Base-by-base conservation (phyloP, 2,888 invertebrate genomes). In the Lasioglossum oenotherae region DNA sequence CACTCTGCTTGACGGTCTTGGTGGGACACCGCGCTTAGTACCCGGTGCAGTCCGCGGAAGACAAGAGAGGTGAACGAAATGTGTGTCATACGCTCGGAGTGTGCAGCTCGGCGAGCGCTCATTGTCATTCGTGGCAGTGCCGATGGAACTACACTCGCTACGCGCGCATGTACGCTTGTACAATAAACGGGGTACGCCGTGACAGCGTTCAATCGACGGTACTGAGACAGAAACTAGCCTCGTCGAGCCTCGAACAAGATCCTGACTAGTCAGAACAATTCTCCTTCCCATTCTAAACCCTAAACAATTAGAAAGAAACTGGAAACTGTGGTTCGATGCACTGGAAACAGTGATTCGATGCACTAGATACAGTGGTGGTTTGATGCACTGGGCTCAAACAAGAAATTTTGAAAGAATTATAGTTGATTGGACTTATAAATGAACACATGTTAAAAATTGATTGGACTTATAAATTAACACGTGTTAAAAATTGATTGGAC, bases 1-100 rank as follows among this genome's bases (percentile, higher is more conserved):
- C 64, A 16, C 27, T 64, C 16, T 1, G 31, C n/a, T 3, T 10
- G n/a, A n/a, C 53, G 1, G 53, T 53, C n/a, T 53, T 53, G 53
- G 53, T n/a, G 53, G 10, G n/a, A 53, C 53, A 53, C 19, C 79
- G 77, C 80, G 77, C 80, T 80, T 82, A 76, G 74, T 81, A 87
- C 49, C 46, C 80, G 75, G 23, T 38, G 81, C 79, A 87, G 87
- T 85, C 86, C 88, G 74, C 82, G 85, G 89, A 88, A 90, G 87
- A 90, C 90, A 87, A 88, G 91, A 88, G 86, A 88, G 89, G 84
- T 82, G 88, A 91, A 86, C 88, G 90, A 92, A 92, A 93, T 93
- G 92, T 93, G 87, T 93, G 93, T 92, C 93, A 93, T 83, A 87
- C 83, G 87, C 79, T 72, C 83, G 81, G 57, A 81, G 85, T 84